A percentile compares a stretch with the other conserved stretches of the same genome.
phyloP scores from a whole-genome alignment of 2,888 invertebrate genomes.

The Nemotelus pantherinus region DNA sequence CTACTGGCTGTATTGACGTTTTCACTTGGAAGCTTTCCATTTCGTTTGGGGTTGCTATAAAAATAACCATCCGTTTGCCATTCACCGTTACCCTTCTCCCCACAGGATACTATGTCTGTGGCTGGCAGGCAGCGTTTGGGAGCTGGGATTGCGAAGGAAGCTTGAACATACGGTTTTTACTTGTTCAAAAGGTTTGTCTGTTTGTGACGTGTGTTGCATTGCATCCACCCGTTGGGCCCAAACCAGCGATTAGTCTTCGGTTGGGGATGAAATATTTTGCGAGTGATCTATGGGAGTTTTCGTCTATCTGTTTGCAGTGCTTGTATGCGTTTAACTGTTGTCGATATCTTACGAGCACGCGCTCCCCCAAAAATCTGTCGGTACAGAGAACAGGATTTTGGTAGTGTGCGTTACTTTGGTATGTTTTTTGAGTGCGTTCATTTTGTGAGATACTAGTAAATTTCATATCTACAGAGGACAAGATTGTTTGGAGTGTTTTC shows the following conservation, averaged over 20 bases:
- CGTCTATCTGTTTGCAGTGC: too few relatives aligned
- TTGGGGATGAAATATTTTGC: neutral
- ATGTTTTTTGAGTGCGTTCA: too few relatives aligned
- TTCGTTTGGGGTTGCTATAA: conserved; percentile 42
- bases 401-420: neutral
- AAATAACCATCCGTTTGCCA: conserved; percentile 17
- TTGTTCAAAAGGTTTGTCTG: conserved; percentile 48
- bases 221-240: conserved; percentile 1
- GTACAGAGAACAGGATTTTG: neutral
- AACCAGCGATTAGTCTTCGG: neutral
- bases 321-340: too few relatives aligned
- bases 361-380: neutral
- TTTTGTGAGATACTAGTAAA: neutral
- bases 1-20: conserved; percentile 35
- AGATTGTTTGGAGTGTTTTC: neutral
- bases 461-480: neutral
- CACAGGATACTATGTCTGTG: too few relatives aligned
- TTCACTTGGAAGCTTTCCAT: conserved; percentile 43
- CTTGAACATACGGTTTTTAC: conserved; percentile 40
- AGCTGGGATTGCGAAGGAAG: neutral
- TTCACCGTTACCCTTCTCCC: too few relatives aligned
- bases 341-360: neutral
- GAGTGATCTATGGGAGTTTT: neutral
- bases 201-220: conserved; percentile 49
- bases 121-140: neutral